Percentiles rank a stretch among this genome's conserved stretches.
phyloP scores from a whole-genome alignment of 2,888 invertebrate genomes.

The Aromia moschata region DNA sequence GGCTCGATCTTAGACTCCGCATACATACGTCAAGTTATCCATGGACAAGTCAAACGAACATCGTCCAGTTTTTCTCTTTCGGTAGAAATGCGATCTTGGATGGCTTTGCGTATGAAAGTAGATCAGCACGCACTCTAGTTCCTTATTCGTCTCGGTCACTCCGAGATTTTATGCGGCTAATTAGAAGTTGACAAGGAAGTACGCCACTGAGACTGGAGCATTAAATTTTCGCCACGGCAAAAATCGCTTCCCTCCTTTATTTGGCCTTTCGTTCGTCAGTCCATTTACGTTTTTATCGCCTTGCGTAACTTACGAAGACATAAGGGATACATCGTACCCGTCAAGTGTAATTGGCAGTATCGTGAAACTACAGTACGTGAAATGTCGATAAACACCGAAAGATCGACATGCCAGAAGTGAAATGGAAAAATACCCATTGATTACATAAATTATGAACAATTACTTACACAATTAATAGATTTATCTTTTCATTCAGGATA shows the following conservation, averaged over 20 bases:
- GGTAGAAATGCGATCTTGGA: conserved; percentile 49
- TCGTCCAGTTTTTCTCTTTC: conserved; percentile 54
- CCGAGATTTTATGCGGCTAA: conserved; percentile 39
- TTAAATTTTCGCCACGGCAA: conserved; percentile 14
- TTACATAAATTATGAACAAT: no score
- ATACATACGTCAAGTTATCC: conserved; percentile 28
- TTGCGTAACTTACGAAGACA: background rate
- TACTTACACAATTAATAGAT: no score
- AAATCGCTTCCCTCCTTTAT: conserved; percentile 5
- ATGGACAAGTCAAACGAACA: conserved; percentile 31
- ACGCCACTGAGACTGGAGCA: conserved; percentile 6
- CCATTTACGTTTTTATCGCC: background rate
- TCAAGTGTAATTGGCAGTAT: no score
- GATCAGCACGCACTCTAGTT: conserved; percentile 47
- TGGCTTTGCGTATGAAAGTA: conserved; percentile 50
- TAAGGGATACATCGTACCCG: no score
- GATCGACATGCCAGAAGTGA: no score
- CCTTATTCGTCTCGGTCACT: conserved; percentile 31
- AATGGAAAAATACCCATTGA: no score
- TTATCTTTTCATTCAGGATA: no score
- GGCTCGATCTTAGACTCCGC: conserved; percentile 49
- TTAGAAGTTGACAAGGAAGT: conserved; percentile 36
- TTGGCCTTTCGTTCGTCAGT: conserved; percentile 2
- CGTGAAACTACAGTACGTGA: no score
- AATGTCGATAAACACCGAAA: no score